phyloP scores from a whole-genome alignment of 1,140 invertebrate genomes.

The Probaryconus sp. region DNA sequence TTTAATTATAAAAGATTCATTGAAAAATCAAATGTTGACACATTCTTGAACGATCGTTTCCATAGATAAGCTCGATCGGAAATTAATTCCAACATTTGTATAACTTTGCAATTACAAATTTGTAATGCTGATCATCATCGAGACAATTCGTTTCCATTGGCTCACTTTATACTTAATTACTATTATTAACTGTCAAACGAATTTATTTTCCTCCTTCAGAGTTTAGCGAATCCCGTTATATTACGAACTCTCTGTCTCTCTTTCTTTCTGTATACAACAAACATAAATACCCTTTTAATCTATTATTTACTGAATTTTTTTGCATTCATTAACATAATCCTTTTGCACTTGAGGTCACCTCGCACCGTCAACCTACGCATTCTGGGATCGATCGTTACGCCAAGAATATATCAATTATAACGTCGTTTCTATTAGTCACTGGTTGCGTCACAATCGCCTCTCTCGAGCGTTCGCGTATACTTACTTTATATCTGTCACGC shows the following conservation, averaged over 20 bases:
- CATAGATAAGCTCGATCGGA: too few relatives aligned
- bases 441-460: constrained; percentile 42
- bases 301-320: constrained; percentile 44
- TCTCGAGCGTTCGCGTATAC: constrained; percentile 18
- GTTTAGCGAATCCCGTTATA: constrained; percentile 32
- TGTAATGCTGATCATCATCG: too few relatives aligned
- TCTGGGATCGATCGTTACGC: constrained; percentile 34
- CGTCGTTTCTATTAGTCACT: constrained; percentile 47
- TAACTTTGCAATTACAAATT: too few relatives aligned
- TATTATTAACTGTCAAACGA: neutral
- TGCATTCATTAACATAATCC: constrained; percentile 47
- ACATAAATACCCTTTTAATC: constrained; percentile 42
- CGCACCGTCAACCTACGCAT: constrained; percentile 35
- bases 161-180: too few relatives aligned
- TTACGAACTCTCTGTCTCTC: too few relatives aligned
- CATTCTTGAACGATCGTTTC: too few relatives aligned
- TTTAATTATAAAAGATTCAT: too few relatives aligned
- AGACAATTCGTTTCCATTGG: too few relatives aligned
- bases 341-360: constrained; percentile 39
- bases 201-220: constrained; percentile 22
- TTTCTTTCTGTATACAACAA: constrained; percentile 16
- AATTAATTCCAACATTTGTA: too few relatives aligned
- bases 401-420: constrained; percentile 59
- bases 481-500: constrained; percentile 52
- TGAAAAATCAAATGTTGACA: too few relatives aligned